phyloP scores from a whole-genome alignment of 2,113 vertebrate genomes.

The Malurus elegans region DNA sequence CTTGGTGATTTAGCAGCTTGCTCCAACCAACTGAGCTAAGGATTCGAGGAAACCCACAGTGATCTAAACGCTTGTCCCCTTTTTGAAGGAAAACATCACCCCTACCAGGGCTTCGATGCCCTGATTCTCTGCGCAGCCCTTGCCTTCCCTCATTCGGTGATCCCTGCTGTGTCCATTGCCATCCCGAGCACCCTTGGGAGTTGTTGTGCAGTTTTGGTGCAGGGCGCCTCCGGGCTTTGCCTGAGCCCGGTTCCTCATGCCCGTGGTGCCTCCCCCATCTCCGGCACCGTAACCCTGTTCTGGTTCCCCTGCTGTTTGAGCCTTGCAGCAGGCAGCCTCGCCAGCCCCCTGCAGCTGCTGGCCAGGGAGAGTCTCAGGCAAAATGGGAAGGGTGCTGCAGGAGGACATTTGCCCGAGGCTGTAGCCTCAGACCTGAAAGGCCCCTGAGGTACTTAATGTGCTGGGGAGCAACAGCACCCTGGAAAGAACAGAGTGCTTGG shows the following conservation, averaged over 20 bases:
- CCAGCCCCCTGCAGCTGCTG: background rate
- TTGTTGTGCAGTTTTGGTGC: fast-evolving
- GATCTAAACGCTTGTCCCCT: too few relatives aligned
- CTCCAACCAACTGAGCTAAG: fast-evolving
- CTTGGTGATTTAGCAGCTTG: fast-evolving
- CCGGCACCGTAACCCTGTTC: fast-evolving
- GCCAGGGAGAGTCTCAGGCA: too few relatives aligned
- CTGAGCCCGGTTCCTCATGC: background rate
- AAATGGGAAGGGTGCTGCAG: background rate
- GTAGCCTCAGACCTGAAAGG: background rate
- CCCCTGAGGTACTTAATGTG: background rate
- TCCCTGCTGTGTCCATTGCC: fast-evolving
- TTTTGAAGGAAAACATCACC: background rate
- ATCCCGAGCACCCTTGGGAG: fast-evolving
- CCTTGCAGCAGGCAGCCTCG: background rate
- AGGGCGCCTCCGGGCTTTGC: too few relatives aligned
- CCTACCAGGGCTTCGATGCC: fast-evolving
- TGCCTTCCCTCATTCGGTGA: background rate
- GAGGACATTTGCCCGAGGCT: background rate
- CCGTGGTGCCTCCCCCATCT: too few relatives aligned
- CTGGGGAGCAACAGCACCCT: background rate
- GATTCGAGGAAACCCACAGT: background rate
- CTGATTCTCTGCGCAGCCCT: fast-evolving
- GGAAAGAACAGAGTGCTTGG: background rate
- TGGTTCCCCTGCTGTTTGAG: background rate